Percentiles rank a stretch among this genome's conserved stretches.
phyloP scores from a whole-genome alignment of 2,888 invertebrate genomes.

The Chrysodeixis includens region DNA sequence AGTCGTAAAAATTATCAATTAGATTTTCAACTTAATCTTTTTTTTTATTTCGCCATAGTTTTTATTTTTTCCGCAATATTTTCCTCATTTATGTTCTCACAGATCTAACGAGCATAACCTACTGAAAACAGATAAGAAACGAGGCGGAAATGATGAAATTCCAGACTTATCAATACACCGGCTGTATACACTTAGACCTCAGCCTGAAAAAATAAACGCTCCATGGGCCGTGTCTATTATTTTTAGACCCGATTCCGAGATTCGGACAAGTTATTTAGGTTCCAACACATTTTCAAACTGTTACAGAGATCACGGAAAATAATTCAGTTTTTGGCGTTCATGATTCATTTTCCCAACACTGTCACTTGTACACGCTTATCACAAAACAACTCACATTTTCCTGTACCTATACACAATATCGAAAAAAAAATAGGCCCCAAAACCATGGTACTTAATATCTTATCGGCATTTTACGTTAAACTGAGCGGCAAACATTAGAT shows the following conservation, averaged over 20 bases:
- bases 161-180: slow-evolving; percentile 27
- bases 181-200: slow-evolving; percentile 23
- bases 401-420: slow-evolving; percentile 37
- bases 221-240: not conserved
- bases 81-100: slow-evolving; percentile 28
- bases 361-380: slow-evolving; percentile 30
- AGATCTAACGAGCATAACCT: slow-evolving; percentile 31
- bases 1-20: slow-evolving; percentile 3
- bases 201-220: slow-evolving; percentile 26
- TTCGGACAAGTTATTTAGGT: slow-evolving; percentile 11
- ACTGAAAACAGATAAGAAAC: slow-evolving; percentile 31
- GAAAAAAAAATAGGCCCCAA: slow-evolving; percentile 58
- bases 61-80: slow-evolving; percentile 5
- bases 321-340: slow-evolving; percentile 11
- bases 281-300: not conserved
- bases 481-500: slow-evolving; percentile 66
- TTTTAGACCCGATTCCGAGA: slow-evolving; percentile 1
- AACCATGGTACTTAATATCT: slow-evolving; percentile 56
- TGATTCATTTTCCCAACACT: slow-evolving; percentile 44
- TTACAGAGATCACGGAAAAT: slow-evolving; percentile 3
- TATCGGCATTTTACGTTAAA: slow-evolving; percentile 58
- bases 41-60: not conserved
- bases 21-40: not conserved
- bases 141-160: slow-evolving; percentile 39
- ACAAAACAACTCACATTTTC: slow-evolving; percentile 42